Evolutionary conservation across 1,140 invertebrate genomes (phyloP), one percentile per base, ranked within the genome.

Genomic region (Drosophila trapezifrons): DNA sequence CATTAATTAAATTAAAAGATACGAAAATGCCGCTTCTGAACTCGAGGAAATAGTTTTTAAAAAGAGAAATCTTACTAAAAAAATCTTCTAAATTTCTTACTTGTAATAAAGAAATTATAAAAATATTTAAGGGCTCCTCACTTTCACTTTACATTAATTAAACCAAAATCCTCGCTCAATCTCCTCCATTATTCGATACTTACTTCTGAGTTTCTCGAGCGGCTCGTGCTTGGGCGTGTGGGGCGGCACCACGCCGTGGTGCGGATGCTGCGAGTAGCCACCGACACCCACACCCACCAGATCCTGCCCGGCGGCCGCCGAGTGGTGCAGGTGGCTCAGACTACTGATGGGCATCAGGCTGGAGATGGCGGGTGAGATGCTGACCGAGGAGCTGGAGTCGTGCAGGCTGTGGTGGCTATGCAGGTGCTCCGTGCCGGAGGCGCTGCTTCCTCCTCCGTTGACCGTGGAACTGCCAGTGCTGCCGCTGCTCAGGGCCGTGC

Each of bases 181-280:
- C 27, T 8, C 47, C 58, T 49, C n/a, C 55, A 72, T 64, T 86
- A 81, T 86, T 91, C 78, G 86, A 62, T 91, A 96, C 95, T 92
- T 94, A 95, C 96, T 94, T 95, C 96, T 96, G 75, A 97, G 93
- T 92, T 96, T 97, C 93, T 97, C 96, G 49, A 97, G 91, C 10
- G 96, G 96, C 90, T 96, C 96, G 85, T 96, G 96, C 78, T 91
- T 91, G 40, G 90, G 90, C 74, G 95, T 94, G 93, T 94, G 57
- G 92, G 94, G 87, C 94, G 93, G 76, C 56, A 91, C 91, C 25
- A 91, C 91, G 10, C 57, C 51, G 17, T 95, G 93, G 80, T 94
- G 93, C 65, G 93, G 93, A 80, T 95, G 95, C 78, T 95, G 95
- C 15, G 80, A 64, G 74, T 91, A 91, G 25, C 90, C 84, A 40